Base-by-base conservation (phyloP, 2,113 vertebrate species). In the Aphyosemion australe region DNA sequence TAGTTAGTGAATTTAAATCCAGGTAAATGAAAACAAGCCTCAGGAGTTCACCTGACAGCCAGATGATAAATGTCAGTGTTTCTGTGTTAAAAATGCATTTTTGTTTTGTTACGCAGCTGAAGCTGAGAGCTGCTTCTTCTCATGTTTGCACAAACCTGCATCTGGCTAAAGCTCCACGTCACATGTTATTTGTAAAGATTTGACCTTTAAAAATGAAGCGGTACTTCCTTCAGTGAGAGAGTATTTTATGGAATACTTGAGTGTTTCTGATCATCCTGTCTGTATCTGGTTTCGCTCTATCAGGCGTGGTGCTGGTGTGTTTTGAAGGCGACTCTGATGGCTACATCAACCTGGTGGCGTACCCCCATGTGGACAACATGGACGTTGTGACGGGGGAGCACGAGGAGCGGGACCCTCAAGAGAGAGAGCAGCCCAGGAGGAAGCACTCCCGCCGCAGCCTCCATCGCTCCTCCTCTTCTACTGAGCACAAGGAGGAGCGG, bases 281-380 rank as follows among this genome's bases (percentile, higher is more conserved):
- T 47, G 41, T 42, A 5, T 19, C 12, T 19, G 8, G 8, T 41
- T 70, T 52, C 5, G 6, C 49, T 8, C 32, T 26, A 9, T 52
- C 88, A 99, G 97, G 97, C 9, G 94, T 99, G 73, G 96, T 98
- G 41, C 94, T 95, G 69, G 97, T 99, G 62, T 98, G 97, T 78
- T 99, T 99, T 47, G 97, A 99, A 67, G 94, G 94, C 5, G 96
- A 97, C 92, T 94, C 94, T 0, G 97, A 99, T 1, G 97, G 97
- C 74, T 99, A 98, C 87, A 98, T 99, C 82, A 97, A 98, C 91
- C 92, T 99, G 87, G 95, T 99, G 82, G 97, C 97, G 14, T 99
- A 98, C 70, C 97, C 97, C 0, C 96, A 96, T 0, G 95, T 96
- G 88, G 97, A 98, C 1, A 77, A 60, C 80, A 63, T 58, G 65